These are phyloP conservation scores for Epicampocera succincta DNA, from an alignment of 2,888 invertebrate species.

Conservation along the genomic window DNA sequence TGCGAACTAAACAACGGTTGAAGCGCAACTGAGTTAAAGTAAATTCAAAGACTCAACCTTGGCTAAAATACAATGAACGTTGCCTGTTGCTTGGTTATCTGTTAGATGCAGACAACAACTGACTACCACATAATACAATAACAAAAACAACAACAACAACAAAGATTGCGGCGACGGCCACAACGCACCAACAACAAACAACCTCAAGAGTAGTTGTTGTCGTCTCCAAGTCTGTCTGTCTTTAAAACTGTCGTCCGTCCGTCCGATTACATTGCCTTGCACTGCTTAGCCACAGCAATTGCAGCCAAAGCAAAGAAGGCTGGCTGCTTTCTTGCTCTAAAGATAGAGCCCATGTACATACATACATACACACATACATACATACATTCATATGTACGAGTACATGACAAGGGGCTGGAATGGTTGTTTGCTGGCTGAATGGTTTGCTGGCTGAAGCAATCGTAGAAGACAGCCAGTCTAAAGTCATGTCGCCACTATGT, in stretches of 20 bases:
- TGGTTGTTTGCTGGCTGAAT: constrained; percentile 45
- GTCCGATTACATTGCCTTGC: constrained; percentile 33
- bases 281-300: constrained; percentile 30
- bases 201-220: constrained; percentile 30
- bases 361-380: no score
- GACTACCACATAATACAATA: constrained; percentile 50
- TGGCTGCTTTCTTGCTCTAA: constrained; percentile 8
- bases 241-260: background rate
- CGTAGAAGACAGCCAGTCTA: constrained; percentile 56
- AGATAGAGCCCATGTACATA: constrained; percentile 12
- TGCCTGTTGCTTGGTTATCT: constrained; percentile 68
- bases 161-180: constrained; percentile 20
- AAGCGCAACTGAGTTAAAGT: constrained; percentile 67
- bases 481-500: constrained; percentile 79
- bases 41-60: constrained; percentile 66
- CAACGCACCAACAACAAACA: constrained; percentile 38
- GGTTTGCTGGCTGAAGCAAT: constrained; percentile 29
- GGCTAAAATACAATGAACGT: constrained; percentile 63
- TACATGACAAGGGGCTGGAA: constrained; percentile 33
- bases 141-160: constrained; percentile 28
- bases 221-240: constrained; percentile 55
- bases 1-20: constrained; percentile 63
- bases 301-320: constrained; percentile 50
- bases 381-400: no score
- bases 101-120: constrained; percentile 69